These are phyloP conservation scores for Amyelois transitella DNA, from an alignment of 1,140 invertebrate genomes.

Conservation along the genomic window DNA sequence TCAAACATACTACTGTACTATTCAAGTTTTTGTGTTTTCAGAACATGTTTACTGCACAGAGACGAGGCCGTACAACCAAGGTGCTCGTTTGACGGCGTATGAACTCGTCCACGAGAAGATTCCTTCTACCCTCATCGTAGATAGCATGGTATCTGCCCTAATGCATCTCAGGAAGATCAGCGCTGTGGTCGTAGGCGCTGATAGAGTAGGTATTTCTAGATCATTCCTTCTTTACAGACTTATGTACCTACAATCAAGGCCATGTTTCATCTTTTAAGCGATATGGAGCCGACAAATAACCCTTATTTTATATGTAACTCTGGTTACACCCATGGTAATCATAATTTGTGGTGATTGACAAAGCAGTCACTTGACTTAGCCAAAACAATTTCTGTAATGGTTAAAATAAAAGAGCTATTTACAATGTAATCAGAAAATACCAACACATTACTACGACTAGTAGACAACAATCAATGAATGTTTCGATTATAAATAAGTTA, in stretches of 20 bases:
- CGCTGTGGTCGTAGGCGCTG: slow-evolving; percentile 91
- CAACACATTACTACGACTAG: too few relatives aligned
- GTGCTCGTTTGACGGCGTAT: slow-evolving; percentile 94
- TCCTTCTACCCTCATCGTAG: slow-evolving; percentile 94
- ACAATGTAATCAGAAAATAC: too few relatives aligned
- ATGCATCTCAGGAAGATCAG: slow-evolving; percentile 88
- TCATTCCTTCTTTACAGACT: not conserved
- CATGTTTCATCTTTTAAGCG: too few relatives aligned
- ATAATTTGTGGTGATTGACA: too few relatives aligned
- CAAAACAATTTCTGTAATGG: too few relatives aligned
- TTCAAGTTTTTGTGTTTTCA: slow-evolving; percentile 50
- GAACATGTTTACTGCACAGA: slow-evolving; percentile 96
- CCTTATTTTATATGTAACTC: too few relatives aligned
- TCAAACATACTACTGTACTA: slow-evolving; percentile 3
- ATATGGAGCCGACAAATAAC: too few relatives aligned
- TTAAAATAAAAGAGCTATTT: too few relatives aligned
- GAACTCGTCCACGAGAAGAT: slow-evolving; percentile 96
- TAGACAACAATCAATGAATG: too few relatives aligned
- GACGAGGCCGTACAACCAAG: slow-evolving; percentile 98
- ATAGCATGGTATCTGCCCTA: slow-evolving; percentile 94
- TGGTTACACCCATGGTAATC: too few relatives aligned
- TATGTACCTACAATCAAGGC: not conserved
- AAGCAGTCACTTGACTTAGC: too few relatives aligned
- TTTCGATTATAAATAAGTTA: too few relatives aligned
- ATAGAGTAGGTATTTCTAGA: slow-evolving; percentile 77